phyloP scores from a whole-genome alignment of 2,113 vertebrate species.

The Neolamprologus brichardi region DNA sequence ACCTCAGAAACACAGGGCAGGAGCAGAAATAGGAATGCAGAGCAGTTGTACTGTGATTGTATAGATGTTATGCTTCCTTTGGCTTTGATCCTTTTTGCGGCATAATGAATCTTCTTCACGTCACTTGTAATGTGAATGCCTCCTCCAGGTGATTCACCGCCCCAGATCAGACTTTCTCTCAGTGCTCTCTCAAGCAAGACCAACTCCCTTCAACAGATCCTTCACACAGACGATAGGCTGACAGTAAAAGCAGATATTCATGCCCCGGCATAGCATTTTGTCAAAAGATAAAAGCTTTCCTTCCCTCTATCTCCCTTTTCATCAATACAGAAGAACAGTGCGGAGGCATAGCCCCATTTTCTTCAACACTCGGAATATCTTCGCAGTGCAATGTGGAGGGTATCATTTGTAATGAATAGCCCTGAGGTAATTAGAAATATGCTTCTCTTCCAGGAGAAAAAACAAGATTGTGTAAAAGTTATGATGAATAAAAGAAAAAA shows the following conservation, averaged over 20 bases:
- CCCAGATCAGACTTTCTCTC: constrained; percentile 39
- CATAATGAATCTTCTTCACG: constrained; percentile 34
- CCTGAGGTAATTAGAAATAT: constrained; percentile 70
- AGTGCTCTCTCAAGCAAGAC: constrained; percentile 35
- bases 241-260: constrained; percentile 59
- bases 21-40: constrained; percentile 2
- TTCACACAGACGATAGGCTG: constrained; percentile 38
- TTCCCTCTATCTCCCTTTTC: constrained; percentile 54
- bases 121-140: constrained; percentile 9
- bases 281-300: constrained; percentile 64
- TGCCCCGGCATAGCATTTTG: constrained; percentile 44
- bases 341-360: constrained; percentile 59
- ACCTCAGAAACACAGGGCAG: neutral
- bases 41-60: neutral
- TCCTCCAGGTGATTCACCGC: constrained; percentile 41
- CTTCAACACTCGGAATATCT: constrained; percentile 28
- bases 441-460: constrained; percentile 55
- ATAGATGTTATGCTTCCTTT: neutral
- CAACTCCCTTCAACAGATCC: constrained; percentile 48
- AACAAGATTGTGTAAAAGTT: constrained; percentile 51
- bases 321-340: constrained; percentile 57
- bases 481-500: constrained; percentile 62
- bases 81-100: constrained; percentile 2
- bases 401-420: constrained; percentile 69
- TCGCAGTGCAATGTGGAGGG: constrained; percentile 39